phyloP scores from a whole-genome alignment of 2,888 invertebrate species.

The Dioctria rufipes region DNA sequence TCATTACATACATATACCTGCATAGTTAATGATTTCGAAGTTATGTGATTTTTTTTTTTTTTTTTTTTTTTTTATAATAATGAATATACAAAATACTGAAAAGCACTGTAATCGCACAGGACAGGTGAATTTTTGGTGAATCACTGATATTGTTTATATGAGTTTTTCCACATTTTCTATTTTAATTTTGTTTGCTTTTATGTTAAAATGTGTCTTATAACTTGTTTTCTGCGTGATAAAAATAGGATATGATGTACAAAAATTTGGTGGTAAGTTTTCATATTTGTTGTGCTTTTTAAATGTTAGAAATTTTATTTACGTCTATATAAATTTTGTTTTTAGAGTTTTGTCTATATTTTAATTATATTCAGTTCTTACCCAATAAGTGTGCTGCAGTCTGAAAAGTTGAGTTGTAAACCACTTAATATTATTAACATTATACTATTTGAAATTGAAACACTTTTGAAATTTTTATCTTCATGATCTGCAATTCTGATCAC shows the following conservation, averaged over 20 bases:
- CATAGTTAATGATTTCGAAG: conserved; percentile 8
- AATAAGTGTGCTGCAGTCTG: too few species aligned
- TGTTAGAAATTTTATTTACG: too few species aligned
- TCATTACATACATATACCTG: not conserved
- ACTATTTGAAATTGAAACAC: too few species aligned
- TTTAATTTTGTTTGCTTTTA: not conserved
- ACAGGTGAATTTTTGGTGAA: not conserved
- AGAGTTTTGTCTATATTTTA: too few species aligned
- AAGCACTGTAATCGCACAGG: not conserved
- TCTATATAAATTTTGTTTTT: too few species aligned
- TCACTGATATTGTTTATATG: not conserved
- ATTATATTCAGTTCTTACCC: too few species aligned
- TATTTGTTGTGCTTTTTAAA: not conserved
- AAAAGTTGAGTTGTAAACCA: too few species aligned
- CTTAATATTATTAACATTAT: too few species aligned
- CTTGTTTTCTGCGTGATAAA: conserved; percentile 1
- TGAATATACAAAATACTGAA: conserved; percentile 22
- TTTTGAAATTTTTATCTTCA: too few species aligned
- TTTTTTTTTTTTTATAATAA: not conserved
- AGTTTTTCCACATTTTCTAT: not conserved
- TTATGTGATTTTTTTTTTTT: conserved; percentile 14
- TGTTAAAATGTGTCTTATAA: conserved; percentile 17
- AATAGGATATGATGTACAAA: conserved; percentile 20
- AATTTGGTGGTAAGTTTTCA: conserved; percentile 25
- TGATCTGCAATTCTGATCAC: too few species aligned